These are phyloP conservation scores for Cephalopachus bancanus DNA, from an alignment of 2,797 vertebrate species.

Conservation along the genomic window DNA sequence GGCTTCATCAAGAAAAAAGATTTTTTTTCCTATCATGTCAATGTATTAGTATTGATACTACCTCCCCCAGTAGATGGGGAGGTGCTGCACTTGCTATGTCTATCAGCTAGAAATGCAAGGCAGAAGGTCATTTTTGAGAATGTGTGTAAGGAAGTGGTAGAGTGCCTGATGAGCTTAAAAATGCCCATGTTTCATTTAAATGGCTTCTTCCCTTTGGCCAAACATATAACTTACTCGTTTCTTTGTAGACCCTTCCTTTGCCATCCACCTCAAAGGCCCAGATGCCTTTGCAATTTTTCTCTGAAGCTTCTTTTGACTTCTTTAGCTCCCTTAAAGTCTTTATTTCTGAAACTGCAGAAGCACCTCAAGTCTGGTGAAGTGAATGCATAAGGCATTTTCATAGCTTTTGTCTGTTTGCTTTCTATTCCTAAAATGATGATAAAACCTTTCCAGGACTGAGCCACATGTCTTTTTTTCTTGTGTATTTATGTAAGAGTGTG, in stretches of 20 bases:
- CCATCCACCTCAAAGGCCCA: conserved; percentile 27
- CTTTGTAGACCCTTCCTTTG: neutral
- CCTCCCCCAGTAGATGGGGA: neutral
- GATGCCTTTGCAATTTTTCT: conserved; percentile 14
- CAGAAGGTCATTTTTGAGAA: neutral
- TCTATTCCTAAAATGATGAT: neutral
- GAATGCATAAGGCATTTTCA: neutral
- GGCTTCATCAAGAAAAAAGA: conserved; percentile 54
- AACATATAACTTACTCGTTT: conserved; percentile 8
- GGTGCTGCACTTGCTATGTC: neutral
- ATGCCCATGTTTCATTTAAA: conserved; percentile 1
- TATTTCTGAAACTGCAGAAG: conserved; percentile 36
- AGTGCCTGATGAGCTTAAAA: neutral
- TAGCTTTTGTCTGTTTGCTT: conserved; percentile 57
- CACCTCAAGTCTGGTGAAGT: neutral
- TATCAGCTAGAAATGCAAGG: neutral
- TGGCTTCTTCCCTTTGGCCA: conserved; percentile 22
- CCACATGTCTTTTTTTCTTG: neutral
- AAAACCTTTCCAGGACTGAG: conserved; percentile 4
- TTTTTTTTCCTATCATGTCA: neutral
- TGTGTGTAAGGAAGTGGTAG: neutral
- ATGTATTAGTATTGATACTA: neutral
- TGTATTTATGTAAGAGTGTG: neutral
- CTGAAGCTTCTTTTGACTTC: conserved; percentile 43
- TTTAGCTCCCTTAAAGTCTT: neutral